Evolutionary conservation across 2,888 invertebrate genomes (phyloP).

Genomic region (Rhagophthalmus giganteus): DNA sequence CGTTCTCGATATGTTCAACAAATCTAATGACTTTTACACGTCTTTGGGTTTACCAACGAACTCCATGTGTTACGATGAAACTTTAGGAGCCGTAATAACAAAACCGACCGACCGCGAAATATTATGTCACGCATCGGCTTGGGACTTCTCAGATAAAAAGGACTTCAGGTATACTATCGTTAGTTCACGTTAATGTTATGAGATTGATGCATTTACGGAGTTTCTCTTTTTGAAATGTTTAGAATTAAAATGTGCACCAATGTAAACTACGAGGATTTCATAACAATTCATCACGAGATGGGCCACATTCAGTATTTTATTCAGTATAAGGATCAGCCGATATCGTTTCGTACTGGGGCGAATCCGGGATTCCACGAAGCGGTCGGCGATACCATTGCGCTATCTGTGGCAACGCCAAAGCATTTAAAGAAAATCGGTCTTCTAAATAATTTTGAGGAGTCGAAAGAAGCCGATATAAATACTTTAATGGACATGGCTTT

Average conservation of each 20-base stretch:
- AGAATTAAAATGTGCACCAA: constrained; percentile 66
- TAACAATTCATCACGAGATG: constrained; percentile 74
- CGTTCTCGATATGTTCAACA: constrained; percentile 60
- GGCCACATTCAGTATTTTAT: constrained; percentile 68
- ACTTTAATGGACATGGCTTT: constrained; percentile 56
- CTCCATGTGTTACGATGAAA: constrained; percentile 60
- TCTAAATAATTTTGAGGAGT: constrained; percentile 50
- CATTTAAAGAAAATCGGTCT: constrained; percentile 57
- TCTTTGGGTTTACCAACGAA: constrained; percentile 63
- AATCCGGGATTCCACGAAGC: constrained; percentile 68
- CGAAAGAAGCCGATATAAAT: constrained; percentile 54
- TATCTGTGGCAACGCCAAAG: constrained; percentile 60
- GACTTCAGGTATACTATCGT: constrained; percentile 57
- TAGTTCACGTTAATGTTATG: too few relatives aligned
- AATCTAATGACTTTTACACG: constrained; percentile 64
- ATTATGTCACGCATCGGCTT: constrained; percentile 69
- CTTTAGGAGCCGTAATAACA: constrained; percentile 58
- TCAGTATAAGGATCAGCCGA: constrained; percentile 61
- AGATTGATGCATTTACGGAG: too few relatives aligned
- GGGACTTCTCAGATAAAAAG: constrained; percentile 57
- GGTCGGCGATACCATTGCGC: constrained; percentile 63
- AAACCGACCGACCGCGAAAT: constrained; percentile 62
- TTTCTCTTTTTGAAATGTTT: too few relatives aligned
- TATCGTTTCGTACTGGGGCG: constrained; percentile 58
- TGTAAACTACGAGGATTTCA: constrained; percentile 61